A percentile compares a stretch with the other conserved stretches of the same genome.
phyloP scores from a whole-genome alignment of 2,888 invertebrate genomes.

The Vanessa cardui region DNA sequence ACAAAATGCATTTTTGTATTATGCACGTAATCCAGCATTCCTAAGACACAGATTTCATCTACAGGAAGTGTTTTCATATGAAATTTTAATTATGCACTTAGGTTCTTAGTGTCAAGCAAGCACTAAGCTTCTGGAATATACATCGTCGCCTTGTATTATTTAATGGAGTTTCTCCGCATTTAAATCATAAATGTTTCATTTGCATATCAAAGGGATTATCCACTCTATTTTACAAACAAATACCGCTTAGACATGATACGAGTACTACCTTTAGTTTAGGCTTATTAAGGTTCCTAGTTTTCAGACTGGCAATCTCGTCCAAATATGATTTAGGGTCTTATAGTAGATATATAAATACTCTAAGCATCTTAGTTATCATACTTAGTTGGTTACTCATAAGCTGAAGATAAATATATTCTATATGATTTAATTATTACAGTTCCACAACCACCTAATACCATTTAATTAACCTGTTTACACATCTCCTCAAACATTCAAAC shows the following conservation, averaged over 20 bases:
- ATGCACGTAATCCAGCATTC: neutral
- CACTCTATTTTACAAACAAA: neutral
- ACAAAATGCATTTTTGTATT: neutral
- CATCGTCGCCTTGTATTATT: neutral
- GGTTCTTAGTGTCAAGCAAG: conserved; percentile 10
- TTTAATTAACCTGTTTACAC: no score
- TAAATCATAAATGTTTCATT: conserved; percentile 4
- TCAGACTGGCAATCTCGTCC: no score
- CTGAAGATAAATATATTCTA: no score
- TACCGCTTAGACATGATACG: neutral
- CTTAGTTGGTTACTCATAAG: no score
- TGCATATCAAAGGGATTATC: neutral
- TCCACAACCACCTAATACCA: no score
- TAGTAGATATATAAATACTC: no score
- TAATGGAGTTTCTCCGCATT: conserved; percentile 2
- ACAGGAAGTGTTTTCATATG: conserved; percentile 7
- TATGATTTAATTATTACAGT: no score
- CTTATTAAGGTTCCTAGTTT: no score
- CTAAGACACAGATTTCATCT: neutral
- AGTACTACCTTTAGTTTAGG: no score
- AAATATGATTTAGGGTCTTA: no score
- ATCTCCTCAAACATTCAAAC: no score
- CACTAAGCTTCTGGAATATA: conserved; percentile 10
- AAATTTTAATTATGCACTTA: conserved; percentile 13
- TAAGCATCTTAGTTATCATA: no score